phyloP scores from a whole-genome alignment of 2,888 invertebrate species.

The Hirtodrosophila trivittata region DNA sequence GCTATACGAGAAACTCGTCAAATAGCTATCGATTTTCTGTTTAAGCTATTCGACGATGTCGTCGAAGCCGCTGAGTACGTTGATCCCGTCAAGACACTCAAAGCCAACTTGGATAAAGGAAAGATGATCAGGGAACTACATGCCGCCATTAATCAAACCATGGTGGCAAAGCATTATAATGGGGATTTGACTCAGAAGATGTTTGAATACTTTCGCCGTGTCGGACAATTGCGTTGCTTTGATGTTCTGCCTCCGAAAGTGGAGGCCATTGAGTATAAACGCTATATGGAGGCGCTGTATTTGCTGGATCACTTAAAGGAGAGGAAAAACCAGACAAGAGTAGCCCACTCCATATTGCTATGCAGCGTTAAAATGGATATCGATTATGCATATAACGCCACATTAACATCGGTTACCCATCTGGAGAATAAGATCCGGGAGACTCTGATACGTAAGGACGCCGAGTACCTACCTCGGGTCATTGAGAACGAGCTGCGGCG shows the following conservation, averaged over 20 bases:
- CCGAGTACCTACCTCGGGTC: slow-evolving; percentile 20
- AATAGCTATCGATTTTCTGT: slow-evolving; percentile 19
- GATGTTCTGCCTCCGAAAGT: background rate
- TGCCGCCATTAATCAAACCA: background rate
- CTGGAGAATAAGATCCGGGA: slow-evolving; percentile 26
- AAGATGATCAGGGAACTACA: slow-evolving; percentile 20
- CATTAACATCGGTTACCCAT: background rate
- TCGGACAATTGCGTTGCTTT: slow-evolving; percentile 21
- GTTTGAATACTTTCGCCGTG: slow-evolving; percentile 42
- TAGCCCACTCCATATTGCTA: too few species aligned
- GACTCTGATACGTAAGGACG: slow-evolving; percentile 34
- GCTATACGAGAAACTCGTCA: background rate
- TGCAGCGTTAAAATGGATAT: slow-evolving; percentile 27
- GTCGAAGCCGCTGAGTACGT: slow-evolving; percentile 34
- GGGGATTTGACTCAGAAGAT: slow-evolving; percentile 16
- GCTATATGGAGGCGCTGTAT: slow-evolving; percentile 19
- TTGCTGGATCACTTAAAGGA: slow-evolving; percentile 24
- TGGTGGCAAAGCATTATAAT: slow-evolving; percentile 11
- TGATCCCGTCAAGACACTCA: slow-evolving; percentile 9
- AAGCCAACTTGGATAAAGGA: slow-evolving; percentile 21
- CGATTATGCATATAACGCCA: background rate
- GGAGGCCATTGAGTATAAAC: background rate
- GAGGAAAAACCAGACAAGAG: too few species aligned
- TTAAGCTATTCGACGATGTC: slow-evolving; percentile 16
- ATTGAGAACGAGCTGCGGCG: slow-evolving; percentile 34